These are phyloP conservation scores for Arctocebus calabarensis DNA, from an alignment of 2,797 vertebrate genomes.

Conservation along the genomic window DNA sequence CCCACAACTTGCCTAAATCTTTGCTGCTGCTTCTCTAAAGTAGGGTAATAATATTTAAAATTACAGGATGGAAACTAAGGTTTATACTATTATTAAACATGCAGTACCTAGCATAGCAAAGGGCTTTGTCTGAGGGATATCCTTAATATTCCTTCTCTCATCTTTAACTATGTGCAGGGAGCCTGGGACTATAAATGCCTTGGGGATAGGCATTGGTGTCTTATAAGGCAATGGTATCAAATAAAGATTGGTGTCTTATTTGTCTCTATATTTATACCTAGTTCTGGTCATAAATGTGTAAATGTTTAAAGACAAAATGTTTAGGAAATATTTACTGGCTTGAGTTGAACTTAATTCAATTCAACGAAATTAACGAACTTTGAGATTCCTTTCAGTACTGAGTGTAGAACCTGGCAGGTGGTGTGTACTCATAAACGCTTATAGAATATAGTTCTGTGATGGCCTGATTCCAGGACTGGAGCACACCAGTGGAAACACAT, in stretches of 20 bases:
- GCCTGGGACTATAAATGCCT: neutral
- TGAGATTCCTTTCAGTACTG: constrained; percentile 2
- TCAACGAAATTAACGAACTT: constrained; percentile 54
- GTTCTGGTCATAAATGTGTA: constrained; percentile 45
- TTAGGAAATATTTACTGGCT: constrained; percentile 45
- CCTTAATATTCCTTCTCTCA: constrained; percentile 42
- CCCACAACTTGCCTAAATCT: neutral
- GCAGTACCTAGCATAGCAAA: neutral
- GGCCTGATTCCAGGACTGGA: neutral
- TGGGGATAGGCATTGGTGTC: neutral
- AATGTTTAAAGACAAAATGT: constrained; percentile 47
- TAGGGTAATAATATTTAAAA: neutral
- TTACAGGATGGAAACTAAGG: neutral
- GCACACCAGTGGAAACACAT: constrained; percentile 1
- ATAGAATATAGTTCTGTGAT: neutral
- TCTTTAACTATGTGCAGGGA: neutral
- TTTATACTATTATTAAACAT: constrained; percentile 50
- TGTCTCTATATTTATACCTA: neutral
- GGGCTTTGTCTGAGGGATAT: neutral
- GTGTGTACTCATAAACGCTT: neutral
- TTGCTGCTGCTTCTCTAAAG: constrained; percentile 10
- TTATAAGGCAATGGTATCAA: too few species aligned
- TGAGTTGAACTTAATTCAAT: constrained; percentile 64
- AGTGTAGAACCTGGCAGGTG: neutral
- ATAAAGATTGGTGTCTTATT: neutral